A percentile compares a stretch with the other conserved stretches of the same genome.
Evolutionary conservation across 2,888 invertebrate species (phyloP).

Genomic region (Nemotelus pantherinus): DNA sequence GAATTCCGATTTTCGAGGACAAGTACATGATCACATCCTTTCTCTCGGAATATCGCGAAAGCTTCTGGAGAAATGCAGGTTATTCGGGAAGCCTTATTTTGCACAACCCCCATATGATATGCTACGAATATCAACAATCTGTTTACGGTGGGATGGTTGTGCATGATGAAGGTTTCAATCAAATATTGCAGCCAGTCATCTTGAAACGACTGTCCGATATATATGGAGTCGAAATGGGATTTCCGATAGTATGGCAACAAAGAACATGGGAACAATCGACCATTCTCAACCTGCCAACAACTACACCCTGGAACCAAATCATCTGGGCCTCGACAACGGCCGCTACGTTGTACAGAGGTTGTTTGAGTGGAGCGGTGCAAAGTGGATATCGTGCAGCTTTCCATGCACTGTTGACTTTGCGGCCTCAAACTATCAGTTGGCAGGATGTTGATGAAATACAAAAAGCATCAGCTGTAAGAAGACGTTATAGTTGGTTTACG

Average conservation of each 20-base stretch:
- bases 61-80: constrained; percentile 57
- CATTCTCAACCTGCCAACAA: constrained; percentile 54
- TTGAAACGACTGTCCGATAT: constrained; percentile 54
- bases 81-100: constrained; percentile 58
- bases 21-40: constrained; percentile 56
- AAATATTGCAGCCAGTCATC: constrained; percentile 52
- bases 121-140: constrained; percentile 54
- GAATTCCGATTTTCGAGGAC: constrained; percentile 40
- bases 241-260: constrained; percentile 54
- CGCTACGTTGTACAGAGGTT: constrained; percentile 59
- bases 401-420: constrained; percentile 57
- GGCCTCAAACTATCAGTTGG: constrained; percentile 61
- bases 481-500: constrained; percentile 46
- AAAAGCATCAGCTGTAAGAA: constrained; percentile 50
- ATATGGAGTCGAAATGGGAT: constrained; percentile 59
- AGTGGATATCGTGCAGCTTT: constrained; percentile 61
- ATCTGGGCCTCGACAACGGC: constrained; percentile 61
- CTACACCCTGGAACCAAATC: constrained; percentile 59
- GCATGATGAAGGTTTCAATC: constrained; percentile 55
- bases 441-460: constrained; percentile 59
- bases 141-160: constrained; percentile 57
- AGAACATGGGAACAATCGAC: constrained; percentile 55
- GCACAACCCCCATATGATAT: constrained; percentile 56
- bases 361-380: constrained; percentile 62
- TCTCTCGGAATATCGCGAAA: constrained; percentile 55